Conservation (phyloP, 2,797 vertebrate genomes). For the Syngnathus rostellatus region DNA sequence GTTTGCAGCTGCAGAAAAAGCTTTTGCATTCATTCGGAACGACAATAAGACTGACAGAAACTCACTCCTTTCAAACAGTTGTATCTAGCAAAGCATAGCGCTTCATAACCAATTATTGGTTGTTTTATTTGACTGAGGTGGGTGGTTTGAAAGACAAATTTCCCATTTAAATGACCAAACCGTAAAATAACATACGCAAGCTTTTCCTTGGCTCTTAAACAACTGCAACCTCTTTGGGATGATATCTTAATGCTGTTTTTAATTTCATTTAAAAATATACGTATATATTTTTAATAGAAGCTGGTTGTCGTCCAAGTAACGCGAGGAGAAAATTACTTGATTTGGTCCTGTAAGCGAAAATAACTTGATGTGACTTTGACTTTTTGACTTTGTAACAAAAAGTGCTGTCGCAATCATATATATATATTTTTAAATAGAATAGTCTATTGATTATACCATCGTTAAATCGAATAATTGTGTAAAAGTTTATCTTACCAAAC, state of each 20-base stretch:
- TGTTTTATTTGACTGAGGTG: neutral
- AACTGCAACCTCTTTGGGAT: neutral
- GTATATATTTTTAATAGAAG: too few species aligned
- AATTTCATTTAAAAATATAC: too few species aligned
- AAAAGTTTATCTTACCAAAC: too few species aligned
- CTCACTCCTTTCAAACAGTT: neutral
- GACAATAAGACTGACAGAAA: neutral
- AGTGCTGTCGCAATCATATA: too few species aligned
- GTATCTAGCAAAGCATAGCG: neutral
- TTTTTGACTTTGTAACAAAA: too few species aligned
- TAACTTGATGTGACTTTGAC: too few species aligned
- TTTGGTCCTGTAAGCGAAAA: too few species aligned
- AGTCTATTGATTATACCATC: too few species aligned
- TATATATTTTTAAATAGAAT: too few species aligned
- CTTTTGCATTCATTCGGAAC: neutral
- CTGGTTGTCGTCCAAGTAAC: too few species aligned
- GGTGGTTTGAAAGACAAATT: neutral
- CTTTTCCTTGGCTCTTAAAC: neutral
- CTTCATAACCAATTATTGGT: neutral
- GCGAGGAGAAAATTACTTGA: too few species aligned
- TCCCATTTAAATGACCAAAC: neutral
- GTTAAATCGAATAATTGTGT: too few species aligned
- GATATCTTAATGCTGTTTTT: neutral
- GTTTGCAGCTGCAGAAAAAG: conserved; percentile 74
- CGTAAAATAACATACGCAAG: neutral